Evolutionary conservation across 2,113 vertebrate genomes (phyloP).

Genomic region (Hiodon alosoides): DNA sequence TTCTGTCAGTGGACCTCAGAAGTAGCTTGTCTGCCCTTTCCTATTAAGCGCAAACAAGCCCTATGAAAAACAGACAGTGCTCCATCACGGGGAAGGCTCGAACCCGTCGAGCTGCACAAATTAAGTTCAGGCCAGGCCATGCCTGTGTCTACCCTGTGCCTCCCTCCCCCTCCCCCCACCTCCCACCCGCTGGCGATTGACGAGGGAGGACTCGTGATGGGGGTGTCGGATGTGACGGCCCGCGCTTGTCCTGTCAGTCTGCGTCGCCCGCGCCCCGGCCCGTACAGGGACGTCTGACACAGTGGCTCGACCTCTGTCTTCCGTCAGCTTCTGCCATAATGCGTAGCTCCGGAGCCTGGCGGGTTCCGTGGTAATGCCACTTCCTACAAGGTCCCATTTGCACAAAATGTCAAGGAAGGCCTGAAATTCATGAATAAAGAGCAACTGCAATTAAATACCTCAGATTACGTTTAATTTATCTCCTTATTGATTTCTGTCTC

Average conservation of each 20-base stretch:
- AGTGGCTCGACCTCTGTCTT: background rate
- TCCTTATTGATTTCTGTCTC: no score
- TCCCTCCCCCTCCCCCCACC: no score
- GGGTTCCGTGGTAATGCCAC: no score
- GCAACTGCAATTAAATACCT: no score
- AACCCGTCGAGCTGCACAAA: background rate
- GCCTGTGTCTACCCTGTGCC: background rate
- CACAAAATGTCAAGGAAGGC: no score
- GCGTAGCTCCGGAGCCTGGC: no score
- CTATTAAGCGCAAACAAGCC: background rate
- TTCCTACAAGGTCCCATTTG: no score
- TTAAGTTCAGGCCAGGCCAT: slow-evolving; percentile 4
- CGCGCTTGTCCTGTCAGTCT: background rate
- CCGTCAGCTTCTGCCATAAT: no score
- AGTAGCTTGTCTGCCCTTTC: no score
- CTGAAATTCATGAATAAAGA: no score
- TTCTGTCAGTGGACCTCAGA: no score
- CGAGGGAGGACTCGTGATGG: background rate
- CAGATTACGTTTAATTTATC: no score
- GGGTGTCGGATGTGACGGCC: background rate
- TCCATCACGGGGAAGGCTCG: background rate
- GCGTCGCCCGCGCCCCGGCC: background rate
- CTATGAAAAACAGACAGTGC: background rate
- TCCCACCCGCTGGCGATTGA: background rate
- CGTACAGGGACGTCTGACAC: background rate